Evolutionary conservation across 2,113 vertebrate species (phyloP), one percentile per base, ranked within the genome.

Genomic region (Euleptes europaea): DNA sequence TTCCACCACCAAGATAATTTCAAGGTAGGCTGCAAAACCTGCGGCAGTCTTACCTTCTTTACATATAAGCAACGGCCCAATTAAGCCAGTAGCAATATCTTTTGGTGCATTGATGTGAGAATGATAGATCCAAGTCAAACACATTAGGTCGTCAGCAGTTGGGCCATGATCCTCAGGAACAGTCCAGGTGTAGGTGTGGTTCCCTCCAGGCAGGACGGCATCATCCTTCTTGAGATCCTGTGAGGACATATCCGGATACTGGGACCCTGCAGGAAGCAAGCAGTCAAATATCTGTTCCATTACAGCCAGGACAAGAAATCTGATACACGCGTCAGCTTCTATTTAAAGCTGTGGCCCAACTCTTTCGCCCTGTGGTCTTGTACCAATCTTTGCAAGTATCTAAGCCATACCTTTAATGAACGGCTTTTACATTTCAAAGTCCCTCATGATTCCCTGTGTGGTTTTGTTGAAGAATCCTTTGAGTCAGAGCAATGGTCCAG

Each of bases 41-140:
- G 1, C 6, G 21, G 54, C 13, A 0, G 14, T n/a, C 80, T 72
- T 90, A 97, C 96, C 96, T 94, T 87, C 93, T 90, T 90, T 97
- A 84, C 96, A 97, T 0, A 95, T 96, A 67, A 97, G 93, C n/a
- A 97, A 91, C 0, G 96, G 96, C 66, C 96, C 96, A 80, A 97
- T 94, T 74, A 97, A 94, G 28, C 96, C 96, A 91, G 95, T 93
- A 13, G 96, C 95, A 92, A 97, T 96, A 86, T 97, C 96, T 84
- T 94, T 94, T 74, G 96, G 96, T 65, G 96, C 96, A 93, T 97
- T 95, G 79, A 96, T 70, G 47, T 97, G 96, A 82, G 96, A 97
- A 91, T 97, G 96, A 79, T 97, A 97, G 82, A 96, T 94, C 96
- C 96, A 97, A 13, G 95, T 97, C 89, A 97, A 94, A 83, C 96